Evolutionary conservation across 2,113 vertebrate genomes (phyloP), one percentile per base, ranked within the genome.

Genomic region (Callospermophilus lateralis): DNA sequence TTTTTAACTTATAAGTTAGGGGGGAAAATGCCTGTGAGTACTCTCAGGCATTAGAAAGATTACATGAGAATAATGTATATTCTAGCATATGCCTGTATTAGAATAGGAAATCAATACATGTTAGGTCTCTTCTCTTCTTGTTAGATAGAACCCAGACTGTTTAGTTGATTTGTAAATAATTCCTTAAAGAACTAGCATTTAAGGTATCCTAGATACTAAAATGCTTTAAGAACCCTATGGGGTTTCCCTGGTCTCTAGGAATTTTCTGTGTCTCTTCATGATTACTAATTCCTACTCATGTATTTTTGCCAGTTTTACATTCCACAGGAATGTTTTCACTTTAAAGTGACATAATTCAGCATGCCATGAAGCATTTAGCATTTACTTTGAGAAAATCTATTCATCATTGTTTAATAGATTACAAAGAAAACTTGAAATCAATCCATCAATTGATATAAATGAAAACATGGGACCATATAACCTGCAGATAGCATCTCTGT

Each of bases 91-190:
- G 63, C 55, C 55, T 92, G 2, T 16, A 74, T 96, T 76, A 89
- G 45, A 94, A 65, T 89, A 84, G 67, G 34, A 93, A 78, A 26
- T 76, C 80, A 90, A 17, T 13, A 92, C 73, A 26, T 51, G 32
- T 24, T 68, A 89, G 6, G 32, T 88, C 26, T 61, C 2, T 73
- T 77, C 32, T 22, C 19, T 95, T 80, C 80, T 89, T 94, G 13
- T 93, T 95, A 94, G 34, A 93, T 95, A 94, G 34, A 93, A 42
- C 51, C 79, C 67, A 88, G 53, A 89, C 81, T 68, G 89, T 95
- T 77, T 45, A 84, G 53, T 70, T 78, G 80, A 83, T 84, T 83
- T 96, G 48, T 86, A 73, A 85, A 37, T 89, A 86, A 51, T 61
- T 89, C 61, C 67, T 93, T 86, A 74, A 88, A 51, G 67, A 88